Percentiles rank a stretch among this genome's conserved stretches.
Conservation (phyloP, 2,888 invertebrate species). For the Coelogynopora nodosa region DNA sequence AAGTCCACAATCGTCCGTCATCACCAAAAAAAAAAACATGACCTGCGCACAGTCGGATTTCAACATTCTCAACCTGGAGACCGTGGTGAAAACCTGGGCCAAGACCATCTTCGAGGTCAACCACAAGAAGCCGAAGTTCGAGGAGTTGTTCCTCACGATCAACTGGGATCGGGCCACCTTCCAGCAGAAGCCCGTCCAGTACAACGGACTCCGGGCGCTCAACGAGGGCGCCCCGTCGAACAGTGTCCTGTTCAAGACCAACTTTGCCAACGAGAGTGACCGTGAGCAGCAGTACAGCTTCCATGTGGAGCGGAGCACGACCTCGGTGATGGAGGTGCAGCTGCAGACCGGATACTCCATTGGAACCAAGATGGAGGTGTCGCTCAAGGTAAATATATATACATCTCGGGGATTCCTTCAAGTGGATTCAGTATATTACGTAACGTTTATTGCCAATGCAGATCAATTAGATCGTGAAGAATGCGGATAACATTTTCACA, state of each 20-base stretch:
- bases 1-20: too few species aligned
- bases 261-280: conserved; percentile 58
- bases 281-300: conserved; percentile 57
- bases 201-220: background rate
- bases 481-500: too few species aligned
- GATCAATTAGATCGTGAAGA: too few species aligned
- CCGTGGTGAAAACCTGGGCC: background rate
- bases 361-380: conserved; percentile 62
- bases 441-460: too few species aligned
- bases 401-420: too few species aligned
- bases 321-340: conserved; percentile 53
- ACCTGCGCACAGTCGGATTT: background rate
- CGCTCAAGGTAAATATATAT: too few species aligned
- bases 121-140: background rate
- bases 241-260: conserved; percentile 54
- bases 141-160: background rate
- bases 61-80: background rate
- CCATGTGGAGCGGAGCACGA: conserved; percentile 56
- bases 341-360: conserved; percentile 57
- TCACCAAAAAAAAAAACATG: too few species aligned
- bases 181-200: background rate
- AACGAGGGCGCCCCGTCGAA: conserved; percentile 40
- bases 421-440: too few species aligned
- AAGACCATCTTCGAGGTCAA: background rate
- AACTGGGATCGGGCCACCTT: background rate